Conservation (phyloP, 2,888 invertebrate species). For the Pheosia gnoma region DNA sequence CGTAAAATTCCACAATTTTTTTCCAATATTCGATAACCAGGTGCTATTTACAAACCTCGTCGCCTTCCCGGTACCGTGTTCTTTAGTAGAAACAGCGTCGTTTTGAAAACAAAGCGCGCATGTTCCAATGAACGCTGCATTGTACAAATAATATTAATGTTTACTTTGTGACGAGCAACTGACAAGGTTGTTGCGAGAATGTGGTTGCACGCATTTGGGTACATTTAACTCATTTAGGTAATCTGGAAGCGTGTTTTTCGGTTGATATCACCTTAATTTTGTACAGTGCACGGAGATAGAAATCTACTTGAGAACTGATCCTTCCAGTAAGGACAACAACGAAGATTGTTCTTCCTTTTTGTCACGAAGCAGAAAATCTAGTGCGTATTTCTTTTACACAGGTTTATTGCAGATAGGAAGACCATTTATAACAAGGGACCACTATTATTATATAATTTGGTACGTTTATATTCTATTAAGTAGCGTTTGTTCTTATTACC, state of each 20-base stretch:
- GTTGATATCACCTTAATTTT: not conserved
- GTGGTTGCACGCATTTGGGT: not conserved
- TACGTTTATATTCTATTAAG: too few species aligned
- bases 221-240: not conserved
- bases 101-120: constrained; percentile 67
- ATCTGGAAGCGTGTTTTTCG: not conserved
- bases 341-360: too few species aligned
- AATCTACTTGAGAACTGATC: too few species aligned
- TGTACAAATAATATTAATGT: constrained; percentile 47
- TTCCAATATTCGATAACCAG: constrained; percentile 39
- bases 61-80: constrained; percentile 56
- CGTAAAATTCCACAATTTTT: constrained; percentile 1
- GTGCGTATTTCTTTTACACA: too few species aligned
- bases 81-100: constrained; percentile 58
- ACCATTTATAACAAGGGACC: too few species aligned
- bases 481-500: too few species aligned
- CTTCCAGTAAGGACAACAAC: too few species aligned
- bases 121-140: constrained; percentile 53
- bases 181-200: constrained; percentile 5
- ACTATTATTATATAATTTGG: too few species aligned
- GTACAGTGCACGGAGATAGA: not conserved
- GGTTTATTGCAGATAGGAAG: too few species aligned
- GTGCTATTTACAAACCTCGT: constrained; percentile 57
- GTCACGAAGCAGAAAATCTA: too few species aligned
- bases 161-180: constrained; percentile 22